These are phyloP conservation scores for Manis crassicaudata DNA, from an alignment of 2,797 vertebrate genomes.

Conservation along the genomic window DNA sequence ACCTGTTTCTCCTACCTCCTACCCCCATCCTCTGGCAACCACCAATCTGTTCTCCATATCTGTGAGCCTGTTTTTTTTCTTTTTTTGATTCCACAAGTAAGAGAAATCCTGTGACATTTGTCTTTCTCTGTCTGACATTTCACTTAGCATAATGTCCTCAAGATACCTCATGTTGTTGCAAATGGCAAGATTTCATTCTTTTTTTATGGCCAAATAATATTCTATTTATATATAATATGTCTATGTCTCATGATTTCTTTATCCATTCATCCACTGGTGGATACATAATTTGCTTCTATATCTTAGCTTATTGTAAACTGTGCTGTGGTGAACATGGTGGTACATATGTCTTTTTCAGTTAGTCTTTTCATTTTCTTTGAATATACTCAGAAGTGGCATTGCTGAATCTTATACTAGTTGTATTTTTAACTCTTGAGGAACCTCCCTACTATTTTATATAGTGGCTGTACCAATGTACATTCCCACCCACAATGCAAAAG, in stretches of 20 bases:
- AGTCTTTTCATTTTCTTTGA: background rate
- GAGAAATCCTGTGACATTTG: background rate
- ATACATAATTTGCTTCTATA: background rate
- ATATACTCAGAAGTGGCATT: background rate
- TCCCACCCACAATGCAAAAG: background rate
- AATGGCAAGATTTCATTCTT: background rate
- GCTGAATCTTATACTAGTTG: background rate
- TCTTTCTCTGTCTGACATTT: background rate
- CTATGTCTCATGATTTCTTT: background rate
- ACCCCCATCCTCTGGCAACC: background rate
- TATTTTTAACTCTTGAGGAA: background rate
- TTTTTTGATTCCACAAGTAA: background rate
- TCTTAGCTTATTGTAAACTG: background rate
- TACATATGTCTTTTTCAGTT: background rate
- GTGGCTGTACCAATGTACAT: background rate
- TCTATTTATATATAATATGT: background rate
- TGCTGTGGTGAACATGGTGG: background rate
- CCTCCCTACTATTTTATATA: background rate
- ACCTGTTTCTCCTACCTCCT: background rate
- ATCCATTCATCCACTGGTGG: background rate
- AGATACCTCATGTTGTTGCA: background rate
- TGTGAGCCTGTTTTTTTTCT: background rate
- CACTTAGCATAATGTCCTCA: background rate
- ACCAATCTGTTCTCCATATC: background rate
- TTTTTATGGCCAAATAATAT: background rate